phyloP scores from a whole-genome alignment of 1,140 invertebrate genomes.

The Pseudoatta argentina region DNA sequence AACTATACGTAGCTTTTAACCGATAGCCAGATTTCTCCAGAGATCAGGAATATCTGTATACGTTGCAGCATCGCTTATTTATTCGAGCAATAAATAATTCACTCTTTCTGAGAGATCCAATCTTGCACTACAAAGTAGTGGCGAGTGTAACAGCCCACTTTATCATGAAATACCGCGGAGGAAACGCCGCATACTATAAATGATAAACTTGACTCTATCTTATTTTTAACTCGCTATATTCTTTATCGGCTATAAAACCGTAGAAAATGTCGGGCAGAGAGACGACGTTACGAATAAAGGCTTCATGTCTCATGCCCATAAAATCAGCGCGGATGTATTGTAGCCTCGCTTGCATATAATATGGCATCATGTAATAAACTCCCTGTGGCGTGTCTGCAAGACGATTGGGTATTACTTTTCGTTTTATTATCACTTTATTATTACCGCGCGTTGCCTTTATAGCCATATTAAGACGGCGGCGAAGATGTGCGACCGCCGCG shows the following conservation, averaged over 20 bases:
- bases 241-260: slow-evolving; percentile 72
- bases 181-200: slow-evolving; percentile 57
- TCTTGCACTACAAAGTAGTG: slow-evolving; percentile 48
- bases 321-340: slow-evolving; percentile 72
- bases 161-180: slow-evolving; percentile 38
- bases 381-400: slow-evolving; percentile 76
- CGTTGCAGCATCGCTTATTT: slow-evolving; percentile 36
- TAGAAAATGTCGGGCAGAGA: slow-evolving; percentile 61
- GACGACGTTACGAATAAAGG: slow-evolving; percentile 69
- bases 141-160: slow-evolving; percentile 44
- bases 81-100: slow-evolving; percentile 54
- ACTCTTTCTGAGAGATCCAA: slow-evolving; percentile 20
- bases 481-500: slow-evolving; percentile 10
- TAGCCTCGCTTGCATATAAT: slow-evolving; percentile 75
- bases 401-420: slow-evolving; percentile 80
- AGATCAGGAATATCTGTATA: neutral
- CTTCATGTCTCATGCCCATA: slow-evolving; percentile 69
- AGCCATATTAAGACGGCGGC: slow-evolving; percentile 76
- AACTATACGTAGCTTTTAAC: neutral
- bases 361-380: slow-evolving; percentile 81
- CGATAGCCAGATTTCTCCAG: neutral
- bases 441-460: slow-evolving; percentile 79
- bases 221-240: slow-evolving; percentile 41
- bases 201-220: slow-evolving; percentile 62
- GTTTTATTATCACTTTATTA: slow-evolving; percentile 84